Evolutionary conservation across 2,888 invertebrate genomes (phyloP), one percentile per base, ranked within the genome.

Genomic region (Troides oblongomaculatus): DNA sequence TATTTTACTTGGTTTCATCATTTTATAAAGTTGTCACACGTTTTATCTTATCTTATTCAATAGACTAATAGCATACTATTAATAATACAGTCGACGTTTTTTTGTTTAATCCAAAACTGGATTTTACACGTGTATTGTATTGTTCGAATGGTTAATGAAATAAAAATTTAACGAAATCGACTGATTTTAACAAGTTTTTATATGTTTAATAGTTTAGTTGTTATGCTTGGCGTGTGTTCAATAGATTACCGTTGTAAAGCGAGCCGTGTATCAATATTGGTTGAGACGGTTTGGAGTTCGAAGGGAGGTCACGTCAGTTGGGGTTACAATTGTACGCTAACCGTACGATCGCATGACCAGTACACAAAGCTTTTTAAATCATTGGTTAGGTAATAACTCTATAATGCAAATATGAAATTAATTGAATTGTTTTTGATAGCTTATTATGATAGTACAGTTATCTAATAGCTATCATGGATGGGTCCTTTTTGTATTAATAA

Each of bases 21-120:
- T 70, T 67, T 70, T 70, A 70, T 66, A 70, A 70, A 70, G 70
- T 70, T 70, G 70, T 70, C 70, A 70, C 66, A 60, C 43, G 66
- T 56, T 63, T 70, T 70, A 70, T 70, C 70, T 70, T 70, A 70
- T 67, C 70, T 60, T 25, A 70, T 66, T 70, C 66, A 63, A 59
- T 62, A 66, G 61, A 70, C 63, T 64, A 66, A 70, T 70, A 67
- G 70, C 63, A 64, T 70, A 53, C 21, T 58, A 61, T 70, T 70
- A 70, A 66, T 70, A 70, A 70, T 64, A 53, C 58, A 57, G 63
- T 63, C 70, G 66, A 64, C 66, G 63, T 63, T 70, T 70, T 70
- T 50, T 70, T 70, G 66, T 67, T 59, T 59, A 50, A 36, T 66
- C 61, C 18, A 64, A 67, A 70, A 70, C 70, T 70, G 70, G 66